A percentile compares a stretch with the other conserved stretches of the same genome.
Conservation (phyloP, 2,113 vertebrate species). For the Pyxicephalus adspersus region DNA sequence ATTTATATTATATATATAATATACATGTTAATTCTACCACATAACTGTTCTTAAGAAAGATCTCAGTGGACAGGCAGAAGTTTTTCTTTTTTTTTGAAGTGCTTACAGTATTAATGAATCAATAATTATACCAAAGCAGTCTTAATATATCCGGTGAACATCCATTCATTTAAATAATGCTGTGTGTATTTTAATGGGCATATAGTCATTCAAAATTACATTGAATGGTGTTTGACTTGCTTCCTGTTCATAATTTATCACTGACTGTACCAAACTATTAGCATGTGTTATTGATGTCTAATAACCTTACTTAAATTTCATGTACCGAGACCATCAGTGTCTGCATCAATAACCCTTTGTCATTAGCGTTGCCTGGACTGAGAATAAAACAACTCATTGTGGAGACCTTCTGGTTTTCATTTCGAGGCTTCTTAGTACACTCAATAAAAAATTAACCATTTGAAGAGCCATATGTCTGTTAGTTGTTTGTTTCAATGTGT, state of each 20-base stretch:
- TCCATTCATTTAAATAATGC: not conserved
- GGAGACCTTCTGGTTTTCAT: conserved; percentile 45
- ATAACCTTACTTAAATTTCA: conserved; percentile 36
- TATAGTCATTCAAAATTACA: conserved; percentile 10
- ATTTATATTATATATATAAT: conserved; percentile 9
- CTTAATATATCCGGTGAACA: conserved; percentile 40
- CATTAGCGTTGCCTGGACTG: conserved; percentile 11
- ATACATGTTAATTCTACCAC: conserved; percentile 26
- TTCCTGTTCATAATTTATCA: conserved; percentile 25
- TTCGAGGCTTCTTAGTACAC: conserved; percentile 24
- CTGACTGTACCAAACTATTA: conserved; percentile 30
- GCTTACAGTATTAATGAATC: conserved; percentile 21
- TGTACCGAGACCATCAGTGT: conserved; percentile 24
- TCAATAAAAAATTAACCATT: conserved; percentile 33
- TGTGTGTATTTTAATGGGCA: conserved; percentile 37
- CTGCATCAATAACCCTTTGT: conserved; percentile 42
- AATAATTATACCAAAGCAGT: conserved; percentile 28
- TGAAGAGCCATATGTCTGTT: conserved; percentile 37
- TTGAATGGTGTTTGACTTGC: conserved; percentile 13
- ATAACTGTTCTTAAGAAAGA: conserved; percentile 14
- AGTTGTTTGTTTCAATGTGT: conserved; percentile 30
- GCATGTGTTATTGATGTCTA: conserved; percentile 32
- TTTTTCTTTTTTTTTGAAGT: conserved; percentile 1
- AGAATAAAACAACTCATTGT: conserved; percentile 36
- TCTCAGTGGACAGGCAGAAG: conserved; percentile 23